These are phyloP conservation scores for Anoplius nigerrimus DNA, from an alignment of 2,888 invertebrate species.

Conservation along the genomic window DNA sequence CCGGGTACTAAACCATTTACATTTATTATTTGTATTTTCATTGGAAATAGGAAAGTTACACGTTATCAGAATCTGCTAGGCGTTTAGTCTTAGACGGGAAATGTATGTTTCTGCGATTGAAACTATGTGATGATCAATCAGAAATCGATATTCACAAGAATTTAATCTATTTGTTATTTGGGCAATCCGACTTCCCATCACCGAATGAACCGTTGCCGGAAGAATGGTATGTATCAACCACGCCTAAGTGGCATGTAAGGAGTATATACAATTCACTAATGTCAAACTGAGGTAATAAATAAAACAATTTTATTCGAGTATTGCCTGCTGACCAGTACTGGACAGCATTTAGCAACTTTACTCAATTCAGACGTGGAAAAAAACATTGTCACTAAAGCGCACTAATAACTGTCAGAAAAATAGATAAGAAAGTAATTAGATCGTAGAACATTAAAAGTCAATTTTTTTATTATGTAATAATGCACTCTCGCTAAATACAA, in stretches of 20 bases:
- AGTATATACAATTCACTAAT: too few species aligned
- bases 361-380: too few species aligned
- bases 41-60: constrained; percentile 58
- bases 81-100: constrained; percentile 65
- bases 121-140: constrained; percentile 52
- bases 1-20: background rate
- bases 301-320: too few species aligned
- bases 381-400: too few species aligned
- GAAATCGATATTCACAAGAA: constrained; percentile 65
- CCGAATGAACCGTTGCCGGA: constrained; percentile 51
- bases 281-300: background rate
- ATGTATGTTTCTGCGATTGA: constrained; percentile 67
- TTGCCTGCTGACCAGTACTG: too few species aligned
- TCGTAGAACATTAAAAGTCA: background rate
- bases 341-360: too few species aligned
- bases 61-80: constrained; percentile 56
- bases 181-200: constrained; percentile 57
- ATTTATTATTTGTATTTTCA: background rate
- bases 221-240: constrained; percentile 59
- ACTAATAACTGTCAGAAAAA: too few species aligned
- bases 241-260: too few species aligned
- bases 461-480: too few species aligned
- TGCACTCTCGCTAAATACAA: too few species aligned
- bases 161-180: constrained; percentile 63
- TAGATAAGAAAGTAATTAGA: too few species aligned